Evolutionary conservation across 2,113 vertebrate genomes (phyloP).

Genomic region (Dasyprocta punctata): DNA sequence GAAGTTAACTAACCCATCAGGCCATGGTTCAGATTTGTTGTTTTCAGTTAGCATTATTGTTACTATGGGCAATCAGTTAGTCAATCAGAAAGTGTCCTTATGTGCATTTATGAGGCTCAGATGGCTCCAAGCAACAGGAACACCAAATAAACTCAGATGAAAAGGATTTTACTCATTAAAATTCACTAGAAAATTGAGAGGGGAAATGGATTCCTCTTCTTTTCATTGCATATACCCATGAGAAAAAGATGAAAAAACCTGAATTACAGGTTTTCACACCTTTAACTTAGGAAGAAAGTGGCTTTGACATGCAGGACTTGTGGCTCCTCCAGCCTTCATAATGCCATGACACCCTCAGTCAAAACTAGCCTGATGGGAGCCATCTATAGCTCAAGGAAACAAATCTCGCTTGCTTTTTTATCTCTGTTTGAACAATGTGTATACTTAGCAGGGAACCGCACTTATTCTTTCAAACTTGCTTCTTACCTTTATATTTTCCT

Average conservation of each 20-base stretch:
- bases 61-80: background rate
- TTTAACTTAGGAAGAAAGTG: background rate
- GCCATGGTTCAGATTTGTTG: background rate
- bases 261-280: background rate
- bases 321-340: background rate
- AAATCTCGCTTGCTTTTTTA: background rate
- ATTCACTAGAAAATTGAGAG: background rate
- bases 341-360: background rate
- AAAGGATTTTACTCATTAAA: background rate
- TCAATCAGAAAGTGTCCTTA: background rate
- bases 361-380: background rate
- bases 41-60: background rate
- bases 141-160: background rate
- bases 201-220: background rate
- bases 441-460: background rate
- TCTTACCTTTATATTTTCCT: background rate
- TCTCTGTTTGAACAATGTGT: background rate
- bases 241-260: background rate
- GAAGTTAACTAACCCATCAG: background rate
- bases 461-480: background rate
- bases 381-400: background rate
- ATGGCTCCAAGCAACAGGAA: background rate
- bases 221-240: background rate
- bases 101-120: background rate
- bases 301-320: background rate